Conservation (phyloP, 53 echinoderm and acorn worm genomes). For the Luidia sarsii region DNA sequence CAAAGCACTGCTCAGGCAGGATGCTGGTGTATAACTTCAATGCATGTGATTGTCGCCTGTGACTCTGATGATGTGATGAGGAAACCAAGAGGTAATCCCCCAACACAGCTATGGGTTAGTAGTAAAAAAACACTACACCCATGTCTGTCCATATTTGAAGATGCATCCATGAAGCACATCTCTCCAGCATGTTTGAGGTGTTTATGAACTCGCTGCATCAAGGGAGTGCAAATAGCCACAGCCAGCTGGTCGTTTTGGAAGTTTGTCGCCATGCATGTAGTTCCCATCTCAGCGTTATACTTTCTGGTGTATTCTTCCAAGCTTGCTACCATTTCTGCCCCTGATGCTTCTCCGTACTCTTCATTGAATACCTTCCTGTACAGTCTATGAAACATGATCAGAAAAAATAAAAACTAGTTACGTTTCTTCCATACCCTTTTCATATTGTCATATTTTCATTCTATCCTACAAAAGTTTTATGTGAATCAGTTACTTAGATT, state of each 20-base stretch:
- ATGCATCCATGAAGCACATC: no score
- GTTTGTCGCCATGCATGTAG: no score
- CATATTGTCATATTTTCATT: not conserved
- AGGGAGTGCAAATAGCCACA: no score
- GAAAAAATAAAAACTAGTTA: not conserved
- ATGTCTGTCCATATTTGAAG: no score
- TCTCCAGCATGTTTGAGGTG: no score
- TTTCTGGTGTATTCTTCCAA: conserved; percentile 6
- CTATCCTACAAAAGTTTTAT: not conserved
- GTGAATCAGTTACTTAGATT: not conserved
- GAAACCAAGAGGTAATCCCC: conserved; percentile 60
- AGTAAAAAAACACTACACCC: conserved; percentile 38
- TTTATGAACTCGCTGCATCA: no score
- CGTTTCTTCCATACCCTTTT: not conserved
- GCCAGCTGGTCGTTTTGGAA: no score
- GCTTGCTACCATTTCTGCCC: conserved; percentile 49
- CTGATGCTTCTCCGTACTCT: conserved; percentile 36
- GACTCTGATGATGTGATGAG: conserved; percentile 58
- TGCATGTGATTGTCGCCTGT: conserved; percentile 23
- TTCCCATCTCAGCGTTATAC: conserved; percentile 52
- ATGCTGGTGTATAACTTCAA: conserved; percentile 52
- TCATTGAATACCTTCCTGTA: conserved; percentile 58
- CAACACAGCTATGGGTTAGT: conserved; percentile 61
- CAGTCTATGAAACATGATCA: conserved; percentile 33
- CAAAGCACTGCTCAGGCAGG: conserved; percentile 22